Percentiles rank a stretch among this genome's conserved stretches.
Conservation (phyloP, 2,888 invertebrate species). For the Hydrotaea diabolus region DNA sequence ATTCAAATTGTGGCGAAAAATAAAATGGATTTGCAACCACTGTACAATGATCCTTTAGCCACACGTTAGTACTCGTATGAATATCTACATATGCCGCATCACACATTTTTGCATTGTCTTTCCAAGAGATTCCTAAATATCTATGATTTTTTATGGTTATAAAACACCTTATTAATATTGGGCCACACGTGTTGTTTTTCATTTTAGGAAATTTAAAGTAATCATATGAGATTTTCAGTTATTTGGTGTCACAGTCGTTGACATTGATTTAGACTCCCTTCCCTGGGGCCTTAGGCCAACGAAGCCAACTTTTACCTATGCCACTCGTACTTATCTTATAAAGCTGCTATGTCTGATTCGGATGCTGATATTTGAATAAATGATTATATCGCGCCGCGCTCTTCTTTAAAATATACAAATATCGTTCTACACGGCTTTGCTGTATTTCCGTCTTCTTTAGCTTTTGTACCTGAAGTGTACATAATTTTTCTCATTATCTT, state of each 20-base stretch:
- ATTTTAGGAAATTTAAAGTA: conserved; percentile 28
- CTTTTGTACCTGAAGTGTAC: neutral
- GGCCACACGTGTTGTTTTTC: conserved; percentile 41
- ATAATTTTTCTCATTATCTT: neutral
- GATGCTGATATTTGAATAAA: conserved; percentile 1
- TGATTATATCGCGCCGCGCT: neutral
- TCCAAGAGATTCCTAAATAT: neutral
- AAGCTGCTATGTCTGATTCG: too few relatives aligned
- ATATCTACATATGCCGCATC: too few relatives aligned
- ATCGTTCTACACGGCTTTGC: neutral
- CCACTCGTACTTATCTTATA: too few relatives aligned
- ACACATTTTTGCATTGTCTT: too few relatives aligned
- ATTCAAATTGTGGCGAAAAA: too few relatives aligned
- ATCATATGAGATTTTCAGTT: conserved; percentile 36
- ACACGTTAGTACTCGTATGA: too few relatives aligned
- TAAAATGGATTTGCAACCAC: too few relatives aligned
- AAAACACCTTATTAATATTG: neutral
- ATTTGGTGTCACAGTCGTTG: neutral
- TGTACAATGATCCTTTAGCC: too few relatives aligned
- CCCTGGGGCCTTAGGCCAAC: too few relatives aligned
- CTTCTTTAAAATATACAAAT: too few relatives aligned
- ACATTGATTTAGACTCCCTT: too few relatives aligned
- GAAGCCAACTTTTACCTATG: too few relatives aligned
- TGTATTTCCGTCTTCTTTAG: neutral
- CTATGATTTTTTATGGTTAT: conserved; percentile 7